Conservation (phyloP, 1,140 invertebrate genomes). For the Laupala kohalensis region DNA sequence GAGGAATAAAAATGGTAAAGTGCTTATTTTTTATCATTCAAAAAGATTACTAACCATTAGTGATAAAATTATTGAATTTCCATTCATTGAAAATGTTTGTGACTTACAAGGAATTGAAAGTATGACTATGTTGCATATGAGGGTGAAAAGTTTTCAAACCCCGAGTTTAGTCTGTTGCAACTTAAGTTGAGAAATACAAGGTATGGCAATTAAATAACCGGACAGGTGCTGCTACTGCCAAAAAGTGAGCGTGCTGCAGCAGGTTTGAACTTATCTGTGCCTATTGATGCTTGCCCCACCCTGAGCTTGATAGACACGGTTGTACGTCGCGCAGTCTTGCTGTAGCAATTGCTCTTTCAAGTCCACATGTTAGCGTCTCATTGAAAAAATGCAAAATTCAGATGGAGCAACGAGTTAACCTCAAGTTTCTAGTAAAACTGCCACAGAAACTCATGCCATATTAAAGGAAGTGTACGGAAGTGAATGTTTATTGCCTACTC, state of each 20-base stretch:
- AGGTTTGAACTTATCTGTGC: constrained; percentile 5
- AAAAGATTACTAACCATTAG: too few species aligned
- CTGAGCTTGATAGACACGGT: background rate
- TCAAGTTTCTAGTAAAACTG: constrained; percentile 2
- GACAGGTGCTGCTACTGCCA: background rate
- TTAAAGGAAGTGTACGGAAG: background rate
- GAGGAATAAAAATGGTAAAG: too few species aligned
- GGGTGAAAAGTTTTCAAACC: too few species aligned
- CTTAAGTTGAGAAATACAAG: background rate
- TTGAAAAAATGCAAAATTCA: background rate
- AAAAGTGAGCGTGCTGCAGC: background rate
- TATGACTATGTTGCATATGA: too few species aligned
- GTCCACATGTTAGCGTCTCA: background rate
- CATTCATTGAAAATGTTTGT: too few species aligned
- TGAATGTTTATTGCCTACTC: background rate
- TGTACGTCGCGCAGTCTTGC: constrained; percentile 1
- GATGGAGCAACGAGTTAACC: constrained; percentile 1
- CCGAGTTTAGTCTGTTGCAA: too few species aligned
- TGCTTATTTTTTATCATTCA: too few species aligned
- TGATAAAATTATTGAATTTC: too few species aligned
- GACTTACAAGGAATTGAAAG: too few species aligned
- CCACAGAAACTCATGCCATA: too few species aligned
- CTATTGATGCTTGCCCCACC: constrained; percentile 1
- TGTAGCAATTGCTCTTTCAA: constrained; percentile 5
- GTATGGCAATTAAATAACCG: background rate